These are phyloP conservation scores for Bufo gargarizans DNA, from an alignment of 2,113 vertebrate species.

Conservation along the genomic window DNA sequence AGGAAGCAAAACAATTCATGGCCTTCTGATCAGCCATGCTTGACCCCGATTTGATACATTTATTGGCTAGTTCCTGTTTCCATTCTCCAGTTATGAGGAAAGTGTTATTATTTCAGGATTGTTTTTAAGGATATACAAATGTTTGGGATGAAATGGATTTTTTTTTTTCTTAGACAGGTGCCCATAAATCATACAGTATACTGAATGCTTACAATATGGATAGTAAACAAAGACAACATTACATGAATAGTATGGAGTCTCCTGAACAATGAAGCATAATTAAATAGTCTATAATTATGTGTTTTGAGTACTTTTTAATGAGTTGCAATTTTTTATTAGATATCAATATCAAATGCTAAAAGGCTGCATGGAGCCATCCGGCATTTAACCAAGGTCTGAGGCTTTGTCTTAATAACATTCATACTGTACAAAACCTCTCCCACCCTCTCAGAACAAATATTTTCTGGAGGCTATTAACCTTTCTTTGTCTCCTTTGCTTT, in stretches of 20 bases:
- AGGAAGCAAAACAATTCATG: too few relatives aligned
- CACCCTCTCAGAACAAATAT: not conserved
- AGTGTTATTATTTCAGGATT: not conserved
- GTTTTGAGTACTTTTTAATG: slow-evolving; percentile 49
- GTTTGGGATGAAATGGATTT: not conserved
- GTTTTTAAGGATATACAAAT: not conserved
- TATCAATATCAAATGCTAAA: slow-evolving; percentile 33
- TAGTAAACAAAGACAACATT: not conserved
- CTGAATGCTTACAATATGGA: not conserved
- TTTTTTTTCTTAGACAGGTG: not conserved
- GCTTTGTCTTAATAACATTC: slow-evolving; percentile 22
- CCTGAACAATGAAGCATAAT: slow-evolving; percentile 24
- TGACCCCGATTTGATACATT: too few relatives aligned
- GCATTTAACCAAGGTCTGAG: slow-evolving; percentile 38
- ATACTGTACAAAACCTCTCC: not conserved
- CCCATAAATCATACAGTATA: not conserved
- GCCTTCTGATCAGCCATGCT: too few relatives aligned
- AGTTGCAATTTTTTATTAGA: slow-evolving; percentile 47
- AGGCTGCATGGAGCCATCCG: slow-evolving; percentile 35
- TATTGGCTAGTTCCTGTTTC: too few relatives aligned
- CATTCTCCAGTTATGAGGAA: too few relatives aligned
- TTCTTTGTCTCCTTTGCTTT: slow-evolving; percentile 49
- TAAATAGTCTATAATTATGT: slow-evolving; percentile 29
- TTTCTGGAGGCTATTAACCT: slow-evolving; percentile 43
- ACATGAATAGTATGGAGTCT: not conserved